Evolutionary conservation across 2,888 invertebrate genomes (phyloP).

Genomic region (Matsumyia berberina): DNA sequence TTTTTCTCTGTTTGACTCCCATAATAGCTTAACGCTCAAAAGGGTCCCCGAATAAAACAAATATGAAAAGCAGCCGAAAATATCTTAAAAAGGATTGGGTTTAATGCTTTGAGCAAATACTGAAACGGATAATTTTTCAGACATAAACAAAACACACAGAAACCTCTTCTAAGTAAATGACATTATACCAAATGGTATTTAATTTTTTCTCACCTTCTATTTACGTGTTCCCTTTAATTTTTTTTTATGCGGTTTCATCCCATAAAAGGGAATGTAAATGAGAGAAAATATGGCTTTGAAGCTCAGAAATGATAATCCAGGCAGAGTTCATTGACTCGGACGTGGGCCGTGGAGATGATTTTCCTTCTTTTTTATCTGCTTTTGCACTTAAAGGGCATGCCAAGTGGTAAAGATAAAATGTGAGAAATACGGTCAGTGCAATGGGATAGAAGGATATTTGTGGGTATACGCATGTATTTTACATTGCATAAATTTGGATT

Average conservation of each 20-base stretch:
- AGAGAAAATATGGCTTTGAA: conserved; percentile 10
- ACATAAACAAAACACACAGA: conserved; percentile 38
- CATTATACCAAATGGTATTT: conserved; percentile 60
- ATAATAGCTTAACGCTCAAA: conserved; percentile 54
- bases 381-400: conserved; percentile 35
- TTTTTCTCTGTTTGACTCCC: conserved; percentile 41
- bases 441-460: conserved; percentile 6
- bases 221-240: conserved; percentile 35
- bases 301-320: conserved; percentile 32
- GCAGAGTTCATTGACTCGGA: conserved; percentile 56
- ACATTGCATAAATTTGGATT: conserved; percentile 57
- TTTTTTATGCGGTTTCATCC: conserved; percentile 23
- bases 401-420: conserved; percentile 44
- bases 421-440: conserved; percentile 32
- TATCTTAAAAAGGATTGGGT: conserved; percentile 60
- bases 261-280: conserved; percentile 43
- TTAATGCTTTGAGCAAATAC: conserved; percentile 66
- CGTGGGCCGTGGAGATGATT: conserved; percentile 23
- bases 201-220: conserved; percentile 65
- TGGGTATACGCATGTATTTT: conserved; percentile 34
- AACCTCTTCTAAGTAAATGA: conserved; percentile 56
- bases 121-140: conserved; percentile 57
- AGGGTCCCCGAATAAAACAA: conserved; percentile 46
- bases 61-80: conserved; percentile 60
- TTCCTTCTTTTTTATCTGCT: conserved; percentile 28